These are phyloP conservation scores for Hippocampus guttulatus DNA, from an alignment of 2,113 vertebrate genomes.

Conservation along the genomic window DNA sequence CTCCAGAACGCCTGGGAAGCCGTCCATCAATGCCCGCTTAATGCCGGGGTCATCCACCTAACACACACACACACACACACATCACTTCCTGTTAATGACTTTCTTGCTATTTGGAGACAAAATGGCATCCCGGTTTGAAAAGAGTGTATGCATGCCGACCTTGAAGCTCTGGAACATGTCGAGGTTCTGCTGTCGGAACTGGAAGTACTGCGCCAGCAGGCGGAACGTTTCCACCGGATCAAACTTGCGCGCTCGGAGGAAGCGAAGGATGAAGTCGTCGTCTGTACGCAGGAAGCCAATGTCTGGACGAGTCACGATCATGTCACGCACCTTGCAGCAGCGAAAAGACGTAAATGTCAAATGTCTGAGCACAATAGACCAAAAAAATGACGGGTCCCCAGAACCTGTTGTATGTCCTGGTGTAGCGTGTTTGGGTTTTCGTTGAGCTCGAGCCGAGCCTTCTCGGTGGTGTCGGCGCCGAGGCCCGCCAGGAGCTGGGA, in stretches of 20 bases:
- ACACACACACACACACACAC: constrained; percentile 8
- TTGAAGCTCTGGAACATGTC: constrained; percentile 99
- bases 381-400: background rate
- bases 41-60: constrained; percentile 84
- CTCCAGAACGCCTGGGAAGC: constrained; percentile 93
- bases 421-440: constrained; percentile 96
- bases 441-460: constrained; percentile 93
- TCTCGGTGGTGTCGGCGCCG: constrained; percentile 91
- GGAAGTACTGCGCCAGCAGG: constrained; percentile 96
- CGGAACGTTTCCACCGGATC: constrained; percentile 93
- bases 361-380: no score
- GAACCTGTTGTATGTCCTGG: constrained; percentile 97
- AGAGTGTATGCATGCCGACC: constrained; percentile 34
- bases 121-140: no score
- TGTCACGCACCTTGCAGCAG: constrained; percentile 76
- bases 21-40: constrained; percentile 93
- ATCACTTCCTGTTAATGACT: background rate
- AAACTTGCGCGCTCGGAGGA: constrained; percentile 93
- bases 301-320: constrained; percentile 97
- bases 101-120: no score
- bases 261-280: constrained; percentile 95
- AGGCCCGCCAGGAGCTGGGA: constrained; percentile 92
- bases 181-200: constrained; percentile 96
- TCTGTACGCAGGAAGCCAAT: constrained; percentile 97
- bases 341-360: no score